Evolutionary conservation across 2,113 vertebrate species (phyloP).

Genomic region (Hippocampus mohnikei): DNA sequence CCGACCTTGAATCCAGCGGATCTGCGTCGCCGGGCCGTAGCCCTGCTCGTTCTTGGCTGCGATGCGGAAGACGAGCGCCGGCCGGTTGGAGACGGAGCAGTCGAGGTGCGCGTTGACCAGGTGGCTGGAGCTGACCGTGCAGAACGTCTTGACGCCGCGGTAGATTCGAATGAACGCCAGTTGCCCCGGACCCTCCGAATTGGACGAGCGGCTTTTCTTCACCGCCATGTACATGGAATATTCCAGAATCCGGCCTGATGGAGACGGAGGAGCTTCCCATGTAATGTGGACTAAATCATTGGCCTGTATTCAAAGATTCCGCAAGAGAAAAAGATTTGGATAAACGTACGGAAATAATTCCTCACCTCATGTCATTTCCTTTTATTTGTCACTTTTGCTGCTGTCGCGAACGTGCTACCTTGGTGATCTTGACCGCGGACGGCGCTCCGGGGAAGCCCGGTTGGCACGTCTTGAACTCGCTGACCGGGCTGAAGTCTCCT

Average conservation of each 20-base stretch:
- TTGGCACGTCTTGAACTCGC: slow-evolving; percentile 95
- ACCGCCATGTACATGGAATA: slow-evolving; percentile 97
- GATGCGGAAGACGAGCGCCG: slow-evolving; percentile 93
- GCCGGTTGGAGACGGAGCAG: slow-evolving; percentile 79
- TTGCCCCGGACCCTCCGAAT: slow-evolving; percentile 76
- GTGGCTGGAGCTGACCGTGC: slow-evolving; percentile 81
- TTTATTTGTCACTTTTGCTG: not conserved
- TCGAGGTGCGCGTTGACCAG: slow-evolving; percentile 91
- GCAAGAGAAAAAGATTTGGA: not conserved
- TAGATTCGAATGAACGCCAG: slow-evolving; percentile 95
- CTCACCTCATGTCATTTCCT: not conserved
- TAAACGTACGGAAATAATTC: not conserved
- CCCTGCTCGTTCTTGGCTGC: slow-evolving; percentile 97
- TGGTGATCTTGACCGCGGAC: slow-evolving; percentile 91
- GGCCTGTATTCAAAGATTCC: slow-evolving; percentile 63
- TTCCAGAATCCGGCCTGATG: slow-evolving; percentile 91
- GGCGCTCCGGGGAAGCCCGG: slow-evolving; percentile 96
- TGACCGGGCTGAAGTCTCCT: slow-evolving; percentile 88
- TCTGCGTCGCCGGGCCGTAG: slow-evolving; percentile 94
- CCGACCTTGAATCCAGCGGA: slow-evolving; percentile 97
- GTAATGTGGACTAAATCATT: slow-evolving; percentile 90
- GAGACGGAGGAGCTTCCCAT: slow-evolving; percentile 92
- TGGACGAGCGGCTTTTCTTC: slow-evolving; percentile 77
- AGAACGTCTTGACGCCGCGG: slow-evolving; percentile 89
- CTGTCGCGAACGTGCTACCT: slow-evolving; percentile 68